Base-by-base conservation (phyloP, 2,113 vertebrate species). In the Cavia porcellus region DNA sequence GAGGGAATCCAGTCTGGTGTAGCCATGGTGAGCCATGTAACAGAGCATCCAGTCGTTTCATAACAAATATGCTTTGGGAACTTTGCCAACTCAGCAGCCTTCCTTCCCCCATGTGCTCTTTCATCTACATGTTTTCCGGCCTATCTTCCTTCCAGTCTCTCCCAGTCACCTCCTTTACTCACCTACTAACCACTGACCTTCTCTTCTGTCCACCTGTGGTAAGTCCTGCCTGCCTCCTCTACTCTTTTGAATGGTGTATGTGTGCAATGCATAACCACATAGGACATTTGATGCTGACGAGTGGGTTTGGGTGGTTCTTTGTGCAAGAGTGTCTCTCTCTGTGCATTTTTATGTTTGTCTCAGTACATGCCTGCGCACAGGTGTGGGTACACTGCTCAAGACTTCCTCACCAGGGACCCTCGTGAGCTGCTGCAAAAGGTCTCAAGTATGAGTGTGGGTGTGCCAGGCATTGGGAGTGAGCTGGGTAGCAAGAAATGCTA, bases 281-380 rank as follows among this genome's bases (percentile, higher is more conserved):
- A 17, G 79, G 80, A 62, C 82, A 19, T 45, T 88, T 42, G 45
- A 42, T 57, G 72, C n/a, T 82, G 20, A 5, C 7, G 72, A 64
- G 9, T 70, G 79, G 47, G 59, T 61, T 87, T 75, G 75, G 66
- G 77, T 83, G 86, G 52, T 9, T 80, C 38, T 75, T 7, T 52
- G 47, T 35, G 25, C 52, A 25, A 14, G 45, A 13, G 77, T 35
- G 47, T 35, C 55, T 50, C 32, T 52, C 42, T 89, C 77, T 20
- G 74, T 82, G 81, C 64, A 35, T 86, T 77, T 28, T 61, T 89
- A 15, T 82, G 86, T 82, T 19, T 70, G 82, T 95, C 74, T 93
- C 35, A 17, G 0, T 84, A 25, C 5, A 32, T 50, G 52, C 62
- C 62, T 75, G 55, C 89, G 59, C 0, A 0, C 45, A 66, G 50